Evolutionary conservation across 2,113 vertebrate species (phyloP).

Genomic region (Hypocryptadius cinnamomeus): DNA sequence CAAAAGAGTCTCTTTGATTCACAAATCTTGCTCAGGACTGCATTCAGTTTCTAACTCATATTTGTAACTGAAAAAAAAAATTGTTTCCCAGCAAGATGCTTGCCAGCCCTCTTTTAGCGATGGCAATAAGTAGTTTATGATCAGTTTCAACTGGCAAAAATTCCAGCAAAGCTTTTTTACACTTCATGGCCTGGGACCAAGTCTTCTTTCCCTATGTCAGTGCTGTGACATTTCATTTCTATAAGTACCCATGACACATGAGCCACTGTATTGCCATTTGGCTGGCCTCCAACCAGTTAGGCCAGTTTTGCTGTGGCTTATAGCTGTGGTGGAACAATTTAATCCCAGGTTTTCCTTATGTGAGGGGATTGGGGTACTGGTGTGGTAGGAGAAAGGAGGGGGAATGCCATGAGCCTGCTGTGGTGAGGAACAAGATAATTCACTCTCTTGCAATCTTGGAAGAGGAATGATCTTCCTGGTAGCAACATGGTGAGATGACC

Average conservation of each 20-base stretch:
- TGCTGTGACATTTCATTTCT: slow-evolving; percentile 46
- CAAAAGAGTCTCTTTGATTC: not conserved
- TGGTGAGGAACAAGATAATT: not conserved
- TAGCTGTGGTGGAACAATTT: slow-evolving; percentile 8
- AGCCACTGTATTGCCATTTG: slow-evolving; percentile 24
- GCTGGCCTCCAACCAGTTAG: slow-evolving; percentile 33
- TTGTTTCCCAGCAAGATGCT: not conserved
- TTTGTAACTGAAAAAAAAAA: not conserved
- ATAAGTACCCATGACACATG: slow-evolving; percentile 33
- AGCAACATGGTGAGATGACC: not conserved
- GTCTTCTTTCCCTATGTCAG: slow-evolving; percentile 19
- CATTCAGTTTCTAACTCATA: not conserved
- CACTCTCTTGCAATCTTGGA: not conserved
- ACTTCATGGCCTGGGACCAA: slow-evolving; percentile 26
- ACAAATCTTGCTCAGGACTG: not conserved
- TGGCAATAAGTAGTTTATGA: slow-evolving; percentile 28
- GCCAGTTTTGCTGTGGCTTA: slow-evolving; percentile 25
- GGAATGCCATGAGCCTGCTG: not conserved
- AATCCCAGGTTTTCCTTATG: not conserved
- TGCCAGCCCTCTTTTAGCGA: not conserved
- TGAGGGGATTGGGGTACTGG: not conserved
- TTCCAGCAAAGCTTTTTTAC: slow-evolving; percentile 37
- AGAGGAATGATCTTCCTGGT: not conserved
- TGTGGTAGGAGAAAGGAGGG: not conserved
- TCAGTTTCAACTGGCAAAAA: slow-evolving; percentile 26